phyloP scores from a whole-genome alignment of 1,140 invertebrate genomes.

The Holcopasites calliopsidis region DNA sequence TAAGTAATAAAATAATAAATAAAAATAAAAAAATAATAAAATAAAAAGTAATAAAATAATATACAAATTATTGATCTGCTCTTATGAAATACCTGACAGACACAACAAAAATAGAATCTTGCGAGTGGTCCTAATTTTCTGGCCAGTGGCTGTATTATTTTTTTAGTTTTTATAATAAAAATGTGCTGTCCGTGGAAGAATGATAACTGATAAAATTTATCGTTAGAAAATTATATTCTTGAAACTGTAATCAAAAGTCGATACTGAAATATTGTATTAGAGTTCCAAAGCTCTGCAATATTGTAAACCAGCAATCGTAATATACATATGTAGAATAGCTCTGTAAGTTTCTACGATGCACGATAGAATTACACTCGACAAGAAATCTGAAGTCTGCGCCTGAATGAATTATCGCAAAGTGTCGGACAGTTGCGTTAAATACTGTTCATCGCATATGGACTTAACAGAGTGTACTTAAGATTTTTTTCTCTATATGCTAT shows the following conservation, averaged over 20 bases:
- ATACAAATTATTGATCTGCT: no score
- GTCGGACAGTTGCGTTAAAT: neutral
- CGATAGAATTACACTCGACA: neutral
- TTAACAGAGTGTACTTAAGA: neutral
- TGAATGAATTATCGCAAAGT: slow-evolving; percentile 24
- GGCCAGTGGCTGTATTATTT: no score
- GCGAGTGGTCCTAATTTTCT: no score
- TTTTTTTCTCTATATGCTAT: slow-evolving; percentile 3
- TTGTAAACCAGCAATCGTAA: neutral
- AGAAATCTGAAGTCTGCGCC: neutral
- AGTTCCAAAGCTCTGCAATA: neutral
- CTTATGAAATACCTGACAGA: no score
- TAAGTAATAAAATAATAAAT: no score
- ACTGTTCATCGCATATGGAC: neutral
- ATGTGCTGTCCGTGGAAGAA: neutral
- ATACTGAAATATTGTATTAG: neutral
- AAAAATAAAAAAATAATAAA: no score
- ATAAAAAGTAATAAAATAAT: no score
- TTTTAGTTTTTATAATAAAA: neutral
- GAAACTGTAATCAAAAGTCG: slow-evolving; percentile 24
- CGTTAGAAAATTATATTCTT: neutral
- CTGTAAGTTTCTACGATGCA: slow-evolving; percentile 22
- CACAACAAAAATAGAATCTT: no score
- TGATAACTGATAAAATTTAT: neutral
- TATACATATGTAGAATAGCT: slow-evolving; percentile 7